Evolutionary conservation across 2,113 vertebrate genomes (phyloP).

Genomic region (Cyanistes caeruleus): DNA sequence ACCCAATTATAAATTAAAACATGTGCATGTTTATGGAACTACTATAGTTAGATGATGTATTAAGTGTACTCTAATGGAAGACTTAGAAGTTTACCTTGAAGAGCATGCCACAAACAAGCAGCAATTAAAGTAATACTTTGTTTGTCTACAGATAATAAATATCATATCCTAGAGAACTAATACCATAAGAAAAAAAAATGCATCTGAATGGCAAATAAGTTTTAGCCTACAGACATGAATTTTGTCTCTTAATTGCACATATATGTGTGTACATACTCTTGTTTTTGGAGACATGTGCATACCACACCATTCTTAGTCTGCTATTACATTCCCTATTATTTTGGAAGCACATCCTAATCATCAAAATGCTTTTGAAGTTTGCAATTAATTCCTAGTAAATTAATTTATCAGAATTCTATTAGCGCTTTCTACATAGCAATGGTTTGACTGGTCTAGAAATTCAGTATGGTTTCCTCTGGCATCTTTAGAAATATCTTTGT

Average conservation of each 20-base stretch:
- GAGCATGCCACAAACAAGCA: slow-evolving; percentile 10
- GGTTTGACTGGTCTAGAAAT: neutral
- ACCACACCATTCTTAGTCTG: neutral
- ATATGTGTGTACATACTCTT: neutral
- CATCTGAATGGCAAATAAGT: neutral
- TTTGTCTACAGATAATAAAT: neutral
- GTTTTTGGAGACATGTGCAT: neutral
- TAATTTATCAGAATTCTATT: neutral
- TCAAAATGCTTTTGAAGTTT: neutral
- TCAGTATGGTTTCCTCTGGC: neutral
- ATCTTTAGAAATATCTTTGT: neutral
- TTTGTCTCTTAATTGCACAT: neutral
- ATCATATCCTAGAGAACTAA: neutral
- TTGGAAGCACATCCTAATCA: neutral
- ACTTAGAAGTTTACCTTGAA: slow-evolving; percentile 7
- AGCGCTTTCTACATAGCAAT: neutral
- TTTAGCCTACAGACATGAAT: neutral
- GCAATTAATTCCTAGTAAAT: neutral
- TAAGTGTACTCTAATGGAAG: neutral
- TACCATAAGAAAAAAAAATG: neutral
- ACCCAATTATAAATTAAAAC: neutral
- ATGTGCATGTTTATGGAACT: neutral
- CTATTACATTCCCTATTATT: neutral
- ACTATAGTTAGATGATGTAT: neutral
- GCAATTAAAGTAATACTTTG: neutral